A percentile compares a stretch with the other conserved stretches of the same genome.
Evolutionary conservation across 2,113 vertebrate species (phyloP).

Genomic region (Sus scrofa): DNA sequence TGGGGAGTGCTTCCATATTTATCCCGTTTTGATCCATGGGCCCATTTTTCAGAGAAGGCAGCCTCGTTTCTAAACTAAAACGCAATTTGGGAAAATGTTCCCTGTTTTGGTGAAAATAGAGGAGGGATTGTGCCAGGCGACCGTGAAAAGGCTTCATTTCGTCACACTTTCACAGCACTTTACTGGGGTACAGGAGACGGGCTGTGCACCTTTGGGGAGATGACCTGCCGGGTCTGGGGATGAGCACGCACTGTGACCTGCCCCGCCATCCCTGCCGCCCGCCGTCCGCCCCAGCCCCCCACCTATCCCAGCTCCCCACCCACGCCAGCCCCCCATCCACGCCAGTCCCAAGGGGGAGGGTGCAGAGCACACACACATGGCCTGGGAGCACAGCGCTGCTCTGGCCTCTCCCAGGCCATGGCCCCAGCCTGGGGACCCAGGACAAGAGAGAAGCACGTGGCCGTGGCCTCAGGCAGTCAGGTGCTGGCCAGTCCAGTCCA

Average conservation of each 20-base stretch:
- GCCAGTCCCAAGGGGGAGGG: too few relatives aligned
- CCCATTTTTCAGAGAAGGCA: neutral
- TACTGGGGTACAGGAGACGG: neutral
- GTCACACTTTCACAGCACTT: neutral
- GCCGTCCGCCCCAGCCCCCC: too few relatives aligned
- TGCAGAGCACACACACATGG: fast-evolving
- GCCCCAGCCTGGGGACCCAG: neutral
- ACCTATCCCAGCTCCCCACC: too few relatives aligned
- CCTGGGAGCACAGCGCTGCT: neutral
- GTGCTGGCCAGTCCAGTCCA: neutral
- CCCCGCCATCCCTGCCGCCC: neutral
- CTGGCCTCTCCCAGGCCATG: fast-evolving
- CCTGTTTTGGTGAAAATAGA: neutral
- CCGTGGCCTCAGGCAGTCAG: fast-evolving
- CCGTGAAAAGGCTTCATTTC: fast-evolving
- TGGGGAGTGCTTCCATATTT: neutral
- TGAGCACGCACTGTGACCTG: fast-evolving
- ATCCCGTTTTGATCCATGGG: neutral
- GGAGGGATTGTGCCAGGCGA: neutral
- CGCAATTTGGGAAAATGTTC: neutral
- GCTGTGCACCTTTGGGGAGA: too few relatives aligned
- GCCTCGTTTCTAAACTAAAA: neutral
- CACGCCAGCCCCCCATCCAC: too few relatives aligned
- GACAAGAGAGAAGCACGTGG: neutral
- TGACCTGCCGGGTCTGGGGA: neutral